A percentile compares a stretch with the other conserved stretches of the same genome.
Conservation (phyloP, 2,797 vertebrate species). For the Sebastes trivittatus region DNA sequence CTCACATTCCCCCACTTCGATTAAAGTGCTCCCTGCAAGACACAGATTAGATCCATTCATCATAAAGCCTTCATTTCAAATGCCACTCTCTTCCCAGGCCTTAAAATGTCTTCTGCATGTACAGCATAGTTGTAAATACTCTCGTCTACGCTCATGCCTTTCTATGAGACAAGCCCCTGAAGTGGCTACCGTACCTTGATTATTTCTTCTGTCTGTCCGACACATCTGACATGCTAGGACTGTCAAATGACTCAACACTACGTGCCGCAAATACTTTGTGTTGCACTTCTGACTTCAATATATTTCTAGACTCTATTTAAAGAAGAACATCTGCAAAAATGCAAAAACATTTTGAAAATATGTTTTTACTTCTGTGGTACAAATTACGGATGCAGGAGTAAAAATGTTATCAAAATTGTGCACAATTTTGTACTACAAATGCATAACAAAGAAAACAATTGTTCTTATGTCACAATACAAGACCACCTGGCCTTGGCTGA, state of each 20-base stretch:
- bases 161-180: not conserved
- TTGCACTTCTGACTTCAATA: not conserved
- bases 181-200: not conserved
- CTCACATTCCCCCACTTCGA: constrained; percentile 91
- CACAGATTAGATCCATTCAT: not conserved
- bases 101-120: not conserved
- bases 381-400: too few relatives aligned
- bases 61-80: not conserved
- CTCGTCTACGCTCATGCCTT: not conserved
- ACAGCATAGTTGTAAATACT: not conserved
- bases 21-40: constrained; percentile 88
- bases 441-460: not conserved
- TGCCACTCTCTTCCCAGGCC: not conserved
- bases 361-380: not conserved
- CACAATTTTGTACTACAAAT: not conserved
- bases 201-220: not conserved
- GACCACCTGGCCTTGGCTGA: not conserved
- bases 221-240: not conserved
- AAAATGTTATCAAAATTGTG: not conserved
- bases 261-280: not conserved
- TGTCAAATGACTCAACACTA: not conserved
- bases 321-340: not conserved
- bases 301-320: not conserved
- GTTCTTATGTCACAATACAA: not conserved
- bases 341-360: not conserved